A percentile compares a stretch with the other conserved stretches of the same genome.
phyloP scores from a whole-genome alignment of 2,113 vertebrate genomes.

The Chaetura pelagica region DNA sequence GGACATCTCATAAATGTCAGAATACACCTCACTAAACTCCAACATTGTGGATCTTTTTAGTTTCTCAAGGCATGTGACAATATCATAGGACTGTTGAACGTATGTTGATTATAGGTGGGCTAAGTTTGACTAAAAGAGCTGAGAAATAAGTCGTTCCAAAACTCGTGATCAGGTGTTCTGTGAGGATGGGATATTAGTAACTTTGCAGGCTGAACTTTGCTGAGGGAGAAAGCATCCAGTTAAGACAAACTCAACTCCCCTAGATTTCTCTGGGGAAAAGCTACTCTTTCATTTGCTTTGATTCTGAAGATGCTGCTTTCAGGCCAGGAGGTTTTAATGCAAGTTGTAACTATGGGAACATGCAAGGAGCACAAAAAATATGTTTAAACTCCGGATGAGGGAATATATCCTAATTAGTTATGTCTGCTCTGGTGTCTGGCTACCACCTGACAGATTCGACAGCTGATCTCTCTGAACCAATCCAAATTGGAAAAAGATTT shows the following conservation, averaged over 20 bases:
- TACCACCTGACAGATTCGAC: constrained; percentile 65
- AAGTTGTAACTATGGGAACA: background rate
- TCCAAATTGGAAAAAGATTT: constrained; percentile 62
- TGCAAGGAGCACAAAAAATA: background rate
- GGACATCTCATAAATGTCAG: background rate
- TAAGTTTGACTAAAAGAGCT: background rate
- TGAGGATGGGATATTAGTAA: background rate
- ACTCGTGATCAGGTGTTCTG: background rate
- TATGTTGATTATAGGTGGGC: background rate
- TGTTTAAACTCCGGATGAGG: constrained; percentile 42
- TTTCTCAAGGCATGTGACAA: background rate
- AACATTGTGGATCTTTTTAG: background rate
- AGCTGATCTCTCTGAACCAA: constrained; percentile 69
- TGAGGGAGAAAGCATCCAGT: background rate
- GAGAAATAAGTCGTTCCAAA: background rate
- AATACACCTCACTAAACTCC: background rate
- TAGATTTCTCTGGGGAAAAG: background rate
- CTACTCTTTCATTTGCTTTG: background rate
- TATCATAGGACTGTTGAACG: background rate
- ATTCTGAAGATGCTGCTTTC: background rate
- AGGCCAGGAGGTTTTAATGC: background rate
- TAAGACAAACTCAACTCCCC: background rate
- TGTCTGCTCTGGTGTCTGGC: constrained; percentile 68
- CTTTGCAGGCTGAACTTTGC: background rate
- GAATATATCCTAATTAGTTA: constrained; percentile 61